Conservation (phyloP, 2,888 invertebrate genomes). For the Andrena chrysosceles region DNA sequence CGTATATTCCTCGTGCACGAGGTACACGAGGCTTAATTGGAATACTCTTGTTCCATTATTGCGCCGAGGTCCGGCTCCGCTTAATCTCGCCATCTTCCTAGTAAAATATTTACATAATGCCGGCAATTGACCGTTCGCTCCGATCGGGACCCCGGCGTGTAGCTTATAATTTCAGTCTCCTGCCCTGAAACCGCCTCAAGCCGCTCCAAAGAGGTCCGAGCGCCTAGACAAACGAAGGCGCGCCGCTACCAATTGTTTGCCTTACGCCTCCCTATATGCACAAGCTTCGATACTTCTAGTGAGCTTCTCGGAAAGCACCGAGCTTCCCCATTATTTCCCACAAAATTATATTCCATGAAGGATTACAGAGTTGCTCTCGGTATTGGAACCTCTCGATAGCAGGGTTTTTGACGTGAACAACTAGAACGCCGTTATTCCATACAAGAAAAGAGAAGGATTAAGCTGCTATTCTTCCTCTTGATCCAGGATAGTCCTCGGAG, state of each 20-base stretch:
- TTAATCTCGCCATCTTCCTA: slow-evolving; percentile 61
- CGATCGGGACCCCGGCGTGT: slow-evolving; percentile 46
- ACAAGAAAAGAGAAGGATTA: too few relatives aligned
- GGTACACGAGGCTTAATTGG: slow-evolving; percentile 59
- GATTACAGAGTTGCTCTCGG: not conserved
- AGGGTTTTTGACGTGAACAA: too few relatives aligned
- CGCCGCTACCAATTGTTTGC: slow-evolving; percentile 25
- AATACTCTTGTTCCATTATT: slow-evolving; percentile 63
- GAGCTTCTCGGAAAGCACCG: slow-evolving; percentile 8
- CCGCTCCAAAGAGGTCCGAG: slow-evolving; percentile 12
- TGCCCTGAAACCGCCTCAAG: slow-evolving; percentile 60
- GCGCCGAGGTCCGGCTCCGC: slow-evolving; percentile 40
- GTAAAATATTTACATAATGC: slow-evolving; percentile 72
- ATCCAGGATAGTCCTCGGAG: not conserved
- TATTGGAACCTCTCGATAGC: not conserved
- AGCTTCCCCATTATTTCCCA: not conserved
- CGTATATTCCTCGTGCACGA: slow-evolving; percentile 7
- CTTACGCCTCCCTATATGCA: not conserved
- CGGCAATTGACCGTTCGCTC: slow-evolving; percentile 60
- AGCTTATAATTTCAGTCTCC: slow-evolving; percentile 61
- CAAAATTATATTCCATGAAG: not conserved
- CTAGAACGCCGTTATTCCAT: too few relatives aligned
- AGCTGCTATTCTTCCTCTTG: too few relatives aligned
- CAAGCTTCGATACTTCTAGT: not conserved
- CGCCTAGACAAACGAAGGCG: slow-evolving; percentile 61